Evolutionary conservation across 2,113 vertebrate genomes (phyloP).

Genomic region (Planiliza haematocheilus): DNA sequence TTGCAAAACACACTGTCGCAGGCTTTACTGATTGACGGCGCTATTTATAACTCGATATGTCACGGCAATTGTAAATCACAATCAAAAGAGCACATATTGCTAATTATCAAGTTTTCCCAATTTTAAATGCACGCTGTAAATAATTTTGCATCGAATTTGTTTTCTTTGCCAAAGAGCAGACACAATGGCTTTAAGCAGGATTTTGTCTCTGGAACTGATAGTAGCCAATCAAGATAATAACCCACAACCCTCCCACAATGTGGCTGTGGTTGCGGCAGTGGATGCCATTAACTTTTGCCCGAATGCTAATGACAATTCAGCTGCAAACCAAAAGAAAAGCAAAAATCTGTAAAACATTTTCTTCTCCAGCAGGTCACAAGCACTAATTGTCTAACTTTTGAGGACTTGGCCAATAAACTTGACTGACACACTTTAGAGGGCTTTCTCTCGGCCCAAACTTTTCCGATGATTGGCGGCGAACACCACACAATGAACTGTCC

Average conservation of each 20-base stretch:
- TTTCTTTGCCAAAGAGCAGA: slow-evolving; percentile 15
- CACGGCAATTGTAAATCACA: not conserved
- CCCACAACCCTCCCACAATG: not conserved
- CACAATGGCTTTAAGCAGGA: slow-evolving; percentile 3
- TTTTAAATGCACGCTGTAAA: not conserved
- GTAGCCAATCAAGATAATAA: not conserved
- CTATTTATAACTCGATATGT: slow-evolving; percentile 1
- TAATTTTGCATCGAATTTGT: not conserved
- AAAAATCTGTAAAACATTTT: not conserved
- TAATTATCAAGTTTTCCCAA: not conserved
- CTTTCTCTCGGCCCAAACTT: slow-evolving; percentile 4
- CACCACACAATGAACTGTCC: not conserved
- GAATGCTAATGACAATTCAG: not conserved
- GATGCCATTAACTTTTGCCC: not conserved
- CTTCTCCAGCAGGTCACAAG: not conserved
- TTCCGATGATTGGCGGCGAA: slow-evolving; percentile 26
- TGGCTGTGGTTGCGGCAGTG: not conserved
- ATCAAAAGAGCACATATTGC: not conserved
- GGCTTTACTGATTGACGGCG: slow-evolving; percentile 4
- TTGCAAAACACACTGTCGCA: not conserved
- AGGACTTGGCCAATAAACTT: not conserved
- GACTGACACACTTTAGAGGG: slow-evolving; percentile 1
- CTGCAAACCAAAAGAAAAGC: not conserved
- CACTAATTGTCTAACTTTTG: not conserved
- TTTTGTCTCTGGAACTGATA: not conserved